A percentile compares a stretch with the other conserved stretches of the same genome.
Conservation (phyloP, 2,888 invertebrate genomes). For the Lacanobia oleracea region DNA sequence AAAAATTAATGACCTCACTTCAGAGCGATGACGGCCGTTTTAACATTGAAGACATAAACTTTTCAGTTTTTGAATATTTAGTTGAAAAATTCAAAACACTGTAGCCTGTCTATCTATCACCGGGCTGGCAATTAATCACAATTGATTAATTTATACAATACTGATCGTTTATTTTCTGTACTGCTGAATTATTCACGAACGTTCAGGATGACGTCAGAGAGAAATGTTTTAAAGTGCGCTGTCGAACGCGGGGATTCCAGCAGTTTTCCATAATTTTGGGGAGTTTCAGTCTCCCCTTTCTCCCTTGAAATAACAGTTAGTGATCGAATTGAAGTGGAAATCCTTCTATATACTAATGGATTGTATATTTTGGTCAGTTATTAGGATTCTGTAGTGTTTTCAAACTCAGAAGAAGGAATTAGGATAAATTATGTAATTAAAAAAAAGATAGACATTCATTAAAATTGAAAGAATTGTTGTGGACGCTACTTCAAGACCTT, state of each 20-base stretch:
- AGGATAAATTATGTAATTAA: no score
- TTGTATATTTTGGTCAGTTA: background rate
- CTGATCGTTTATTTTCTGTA: constrained; percentile 53
- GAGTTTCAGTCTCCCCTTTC: background rate
- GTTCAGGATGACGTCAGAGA: constrained; percentile 48
- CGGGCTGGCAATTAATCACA: constrained; percentile 48
- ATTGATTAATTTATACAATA: constrained; percentile 58
- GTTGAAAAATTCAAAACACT: constrained; percentile 34
- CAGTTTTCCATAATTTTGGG: constrained; percentile 56
- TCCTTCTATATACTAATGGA: constrained; percentile 13
- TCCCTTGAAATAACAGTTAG: constrained; percentile 46
- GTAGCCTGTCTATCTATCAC: constrained; percentile 44
- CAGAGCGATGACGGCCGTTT: background rate
- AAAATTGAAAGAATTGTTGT: no score
- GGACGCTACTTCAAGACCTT: no score
- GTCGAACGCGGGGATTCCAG: constrained; percentile 22
- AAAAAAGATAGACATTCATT: no score
- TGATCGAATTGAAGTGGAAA: constrained; percentile 34
- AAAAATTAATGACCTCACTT: constrained; percentile 9
- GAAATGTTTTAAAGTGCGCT: constrained; percentile 57
- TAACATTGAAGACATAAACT: constrained; percentile 19
- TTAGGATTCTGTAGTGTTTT: background rate
- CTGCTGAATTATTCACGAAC: constrained; percentile 60
- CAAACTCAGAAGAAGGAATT: background rate
- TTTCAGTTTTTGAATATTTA: constrained; percentile 30